Evolutionary conservation across 2,888 invertebrate species (phyloP), one percentile per base, ranked within the genome.

Genomic region (Melinaea menophilus): DNA sequence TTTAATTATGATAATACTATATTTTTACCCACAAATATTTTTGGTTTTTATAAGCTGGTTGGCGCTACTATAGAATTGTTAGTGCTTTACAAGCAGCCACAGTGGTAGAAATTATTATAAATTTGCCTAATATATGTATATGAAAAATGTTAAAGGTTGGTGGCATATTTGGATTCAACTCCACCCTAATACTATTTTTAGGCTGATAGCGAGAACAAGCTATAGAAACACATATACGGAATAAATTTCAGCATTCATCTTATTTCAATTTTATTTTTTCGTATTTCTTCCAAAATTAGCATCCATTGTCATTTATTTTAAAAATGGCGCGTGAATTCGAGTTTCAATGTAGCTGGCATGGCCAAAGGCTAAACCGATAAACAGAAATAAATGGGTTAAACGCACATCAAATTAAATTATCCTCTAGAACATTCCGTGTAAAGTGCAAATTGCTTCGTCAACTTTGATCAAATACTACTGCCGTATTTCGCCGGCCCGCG

Each of bases 281-380:
- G 22, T 22, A 9, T 46, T n/a, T 46, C n/a, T 11, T n/a, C 0
- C 3, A 46, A 33, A 37, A 11, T 51, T 64, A 64, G 56, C 66
- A 66, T 59, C 66, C 57, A 65, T 67, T 63, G 62, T 61, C 65
- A 58, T 65, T 65, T 67, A 65, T n/a, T n/a, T n/a, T n/a, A 65
- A 71, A 72, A 73, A 73, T 71, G 65, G 64, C 59, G 68, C 65
- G 68, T 63, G 64, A 68, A 69, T 68, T 61, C 68, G 68, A 71
- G 72, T 74, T 72, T 72, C 71, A 72, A 72, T 72, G 73, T 72
- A 71, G 69, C 72, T 69, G 69, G 69, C 73, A 71, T 69, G 71
- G 68, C 73, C 71, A 69, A 65, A 69, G 67, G 69, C 71, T 72
- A 73, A 73, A 71, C 71, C 72, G 72, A 76, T 75, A 75, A 75